Percentiles rank a stretch among this genome's conserved stretches.
Evolutionary conservation across 1,140 invertebrate genomes (phyloP).

Genomic region (Semibalanus balanoides): DNA sequence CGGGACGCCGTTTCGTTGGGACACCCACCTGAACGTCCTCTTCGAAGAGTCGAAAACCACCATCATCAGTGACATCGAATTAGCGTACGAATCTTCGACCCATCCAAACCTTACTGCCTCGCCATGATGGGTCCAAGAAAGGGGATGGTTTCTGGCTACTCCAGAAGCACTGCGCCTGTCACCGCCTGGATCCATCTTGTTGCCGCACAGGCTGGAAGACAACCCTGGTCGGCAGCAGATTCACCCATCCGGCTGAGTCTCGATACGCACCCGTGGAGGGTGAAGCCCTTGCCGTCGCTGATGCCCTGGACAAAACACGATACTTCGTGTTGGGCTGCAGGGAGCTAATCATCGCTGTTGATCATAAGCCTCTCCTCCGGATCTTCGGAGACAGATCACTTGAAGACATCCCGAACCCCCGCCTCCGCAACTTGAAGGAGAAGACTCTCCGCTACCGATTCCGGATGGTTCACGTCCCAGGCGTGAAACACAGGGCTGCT

Average conservation of each 20-base stretch:
- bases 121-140: conserved; percentile 10
- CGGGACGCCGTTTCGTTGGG: background rate
- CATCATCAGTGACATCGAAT: conserved; percentile 4
- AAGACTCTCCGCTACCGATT: background rate
- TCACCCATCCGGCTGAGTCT: conserved; percentile 4
- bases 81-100: conserved; percentile 12
- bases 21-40: background rate
- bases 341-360: background rate
- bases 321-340: conserved; percentile 8
- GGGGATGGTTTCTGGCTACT: conserved; percentile 6
- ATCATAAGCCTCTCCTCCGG: background rate
- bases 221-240: conserved; percentile 6
- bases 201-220: background rate
- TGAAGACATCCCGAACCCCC: background rate
- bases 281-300: conserved; percentile 4
- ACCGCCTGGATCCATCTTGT: background rate
- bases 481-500: background rate
- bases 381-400: background rate
- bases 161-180: conserved; percentile 8
- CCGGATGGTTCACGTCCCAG: background rate
- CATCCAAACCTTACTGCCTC: background rate
- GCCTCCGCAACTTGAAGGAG: background rate
- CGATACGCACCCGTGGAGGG: conserved; percentile 7
- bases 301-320: conserved; percentile 8
- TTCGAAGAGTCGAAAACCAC: background rate